A percentile compares a stretch with the other conserved stretches of the same genome.
Conservation (phyloP, 2,888 invertebrate species). For the Cyaniris semiargus region DNA sequence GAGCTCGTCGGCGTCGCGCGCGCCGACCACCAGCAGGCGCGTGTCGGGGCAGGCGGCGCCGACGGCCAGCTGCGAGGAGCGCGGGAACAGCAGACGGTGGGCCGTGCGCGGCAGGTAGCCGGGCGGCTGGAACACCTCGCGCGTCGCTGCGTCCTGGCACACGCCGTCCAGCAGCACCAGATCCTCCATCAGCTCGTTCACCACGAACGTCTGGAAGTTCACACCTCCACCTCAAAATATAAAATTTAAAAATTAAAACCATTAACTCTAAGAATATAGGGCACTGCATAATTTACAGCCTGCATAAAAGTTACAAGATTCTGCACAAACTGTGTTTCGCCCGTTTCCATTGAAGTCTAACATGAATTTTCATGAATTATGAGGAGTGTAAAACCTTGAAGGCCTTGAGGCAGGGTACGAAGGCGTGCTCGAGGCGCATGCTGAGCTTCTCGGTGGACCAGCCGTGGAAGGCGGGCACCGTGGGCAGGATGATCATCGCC, state of each 20-base stretch:
- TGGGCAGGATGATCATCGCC: constrained; percentile 74
- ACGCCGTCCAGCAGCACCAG: constrained; percentile 79
- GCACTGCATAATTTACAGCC: no score
- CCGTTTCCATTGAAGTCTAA: no score
- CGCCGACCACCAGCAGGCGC: constrained; percentile 67
- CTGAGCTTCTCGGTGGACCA: constrained; percentile 78
- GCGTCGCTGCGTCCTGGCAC: constrained; percentile 75
- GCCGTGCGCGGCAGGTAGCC: constrained; percentile 79
- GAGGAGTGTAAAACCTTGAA: constrained; percentile 56
- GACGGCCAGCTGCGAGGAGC: constrained; percentile 64
- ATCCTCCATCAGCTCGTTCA: constrained; percentile 79
- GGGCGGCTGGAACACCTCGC: constrained; percentile 79
- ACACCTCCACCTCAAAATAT: constrained; percentile 2
- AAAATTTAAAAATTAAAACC: no score
- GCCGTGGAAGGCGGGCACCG: constrained; percentile 75
- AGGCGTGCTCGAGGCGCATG: constrained; percentile 78
- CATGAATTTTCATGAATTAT: no score
- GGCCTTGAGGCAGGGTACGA: constrained; percentile 75
- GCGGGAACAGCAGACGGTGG: constrained; percentile 68
- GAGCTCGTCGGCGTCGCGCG: constrained; percentile 68
- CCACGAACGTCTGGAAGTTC: constrained; percentile 63
- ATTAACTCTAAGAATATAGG: no score
- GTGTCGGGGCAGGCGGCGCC: constrained; percentile 63
- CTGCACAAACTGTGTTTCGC: no score
- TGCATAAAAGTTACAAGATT: no score